Percentiles rank a stretch among this genome's conserved stretches.
Evolutionary conservation across 1,140 invertebrate species (phyloP).

Genomic region (Drosophila lini): DNA sequence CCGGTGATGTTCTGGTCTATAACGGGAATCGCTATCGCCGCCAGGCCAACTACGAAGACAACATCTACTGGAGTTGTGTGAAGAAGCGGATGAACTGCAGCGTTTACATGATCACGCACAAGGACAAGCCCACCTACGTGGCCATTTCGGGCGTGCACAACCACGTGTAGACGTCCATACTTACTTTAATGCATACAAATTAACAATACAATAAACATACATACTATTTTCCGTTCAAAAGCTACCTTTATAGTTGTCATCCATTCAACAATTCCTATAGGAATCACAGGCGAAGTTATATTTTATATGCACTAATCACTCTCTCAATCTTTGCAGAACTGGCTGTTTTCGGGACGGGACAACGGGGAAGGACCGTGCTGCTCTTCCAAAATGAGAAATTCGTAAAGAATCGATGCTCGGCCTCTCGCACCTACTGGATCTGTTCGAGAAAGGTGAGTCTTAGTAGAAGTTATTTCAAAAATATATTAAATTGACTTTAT

Average conservation of each 20-base stretch:
- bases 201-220: conserved; percentile 25
- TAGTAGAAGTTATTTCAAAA: neutral
- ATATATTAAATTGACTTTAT: neutral
- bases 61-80: conserved; percentile 53
- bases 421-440: conserved; percentile 80
- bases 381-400: conserved; percentile 73
- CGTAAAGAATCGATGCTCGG: conserved; percentile 78
- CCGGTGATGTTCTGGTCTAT: conserved; percentile 50
- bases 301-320: neutral
- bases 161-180: conserved; percentile 32
- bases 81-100: conserved; percentile 28
- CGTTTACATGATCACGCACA: conserved; percentile 60
- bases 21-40: conserved; percentile 45
- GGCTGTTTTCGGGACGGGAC: conserved; percentile 75
- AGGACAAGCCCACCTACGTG: conserved; percentile 61
- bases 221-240: neutral
- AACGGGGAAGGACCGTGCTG: conserved; percentile 74
- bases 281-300: neutral
- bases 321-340: conserved; percentile 60
- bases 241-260: conserved; percentile 23
- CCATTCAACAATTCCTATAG: neutral
- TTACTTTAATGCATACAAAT: conserved; percentile 7
- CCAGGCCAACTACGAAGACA: conserved; percentile 29
- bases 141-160: conserved; percentile 70
- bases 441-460: conserved; percentile 72